These are phyloP conservation scores for Leucoraja erinaceus DNA, from an alignment of 2,113 vertebrate genomes.

Conservation along the genomic window DNA sequence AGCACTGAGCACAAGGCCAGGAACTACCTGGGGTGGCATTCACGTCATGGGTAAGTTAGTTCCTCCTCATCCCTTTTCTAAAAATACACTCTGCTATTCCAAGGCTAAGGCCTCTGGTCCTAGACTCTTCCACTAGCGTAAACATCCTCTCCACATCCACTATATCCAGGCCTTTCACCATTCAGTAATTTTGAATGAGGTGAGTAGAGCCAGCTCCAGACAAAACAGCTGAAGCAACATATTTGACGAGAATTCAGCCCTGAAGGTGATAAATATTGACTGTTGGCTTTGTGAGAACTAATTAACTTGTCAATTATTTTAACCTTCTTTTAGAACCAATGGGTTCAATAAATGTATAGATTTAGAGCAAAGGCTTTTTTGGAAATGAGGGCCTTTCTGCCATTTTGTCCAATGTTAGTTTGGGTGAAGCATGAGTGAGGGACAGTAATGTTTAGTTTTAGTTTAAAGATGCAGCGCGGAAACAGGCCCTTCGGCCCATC, in stretches of 20 bases:
- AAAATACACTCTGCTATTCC: too few relatives aligned
- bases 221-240: not conserved
- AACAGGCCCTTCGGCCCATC: too few relatives aligned
- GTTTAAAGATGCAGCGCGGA: too few relatives aligned
- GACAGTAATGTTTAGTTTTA: too few relatives aligned
- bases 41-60: too few relatives aligned
- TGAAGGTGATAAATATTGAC: not conserved
- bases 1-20: not conserved
- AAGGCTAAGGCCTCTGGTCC: too few relatives aligned
- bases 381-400: not conserved
- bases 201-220: not conserved
- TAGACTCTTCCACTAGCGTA: too few relatives aligned
- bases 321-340: too few relatives aligned
- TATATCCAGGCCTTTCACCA: not conserved
- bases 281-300: not conserved
- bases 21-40: not conserved
- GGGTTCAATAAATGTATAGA: not conserved
- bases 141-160: not conserved
- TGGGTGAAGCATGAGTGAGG: too few relatives aligned
- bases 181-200: not conserved
- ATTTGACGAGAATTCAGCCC: not conserved
- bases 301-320: slow-evolving; percentile 7
- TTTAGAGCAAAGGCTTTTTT: not conserved
- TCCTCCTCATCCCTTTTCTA: too few relatives aligned
- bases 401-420: not conserved